Evolutionary conservation across 1,140 invertebrate species (phyloP), one percentile per base, ranked within the genome.

Genomic region (Drosophila navojoa): DNA sequence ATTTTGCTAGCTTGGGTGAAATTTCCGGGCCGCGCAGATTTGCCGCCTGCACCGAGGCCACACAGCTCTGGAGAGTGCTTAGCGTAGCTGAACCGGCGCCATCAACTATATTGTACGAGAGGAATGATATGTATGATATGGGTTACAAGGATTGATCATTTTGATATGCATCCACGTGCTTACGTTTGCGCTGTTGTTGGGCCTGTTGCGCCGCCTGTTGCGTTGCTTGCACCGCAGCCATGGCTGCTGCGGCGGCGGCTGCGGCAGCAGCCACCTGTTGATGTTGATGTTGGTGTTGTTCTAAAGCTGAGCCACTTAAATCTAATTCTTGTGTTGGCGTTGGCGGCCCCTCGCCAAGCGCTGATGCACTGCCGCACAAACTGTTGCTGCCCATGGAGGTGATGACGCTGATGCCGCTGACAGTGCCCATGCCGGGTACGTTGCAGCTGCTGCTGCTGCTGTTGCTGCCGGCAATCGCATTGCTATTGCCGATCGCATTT

Each of bases 1-100:
- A 97, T 93, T 98, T 97, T 71, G 96, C 96, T 77, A 98, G 94
- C 71, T 96, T 97, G 40, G 97, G 96, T 82, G 97, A 97, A 79
- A 98, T 93, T 91, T 95, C 95, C 45, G 96, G 96, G 67, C 91
- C 91, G 19, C 91, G 90, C 22, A 85, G 50, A 58, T 91, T 90
- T 3, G 77, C 79, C 44, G 85, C 79, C 73, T 92, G 91, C 22
- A 86, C 82, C 11, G 91, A 91, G 45, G 64, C 66, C 22, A 92
- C 90, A 58, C 91, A 92, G 76, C 91, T 91, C 71, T 92, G 91
- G 29, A 92, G 72, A 25, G 86, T 82, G 71, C 91, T 92, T n/a
- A 92, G 68, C 2, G 82, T 81, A 16, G 79, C 79, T 13, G 90
- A 82, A 27, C 81, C 67, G 38, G 82, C 80, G 53, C 78, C 77